A percentile compares a stretch with the other conserved stretches of the same genome.
Conservation (phyloP, 2,113 vertebrate species). For the Pantherophis guttatus region DNA sequence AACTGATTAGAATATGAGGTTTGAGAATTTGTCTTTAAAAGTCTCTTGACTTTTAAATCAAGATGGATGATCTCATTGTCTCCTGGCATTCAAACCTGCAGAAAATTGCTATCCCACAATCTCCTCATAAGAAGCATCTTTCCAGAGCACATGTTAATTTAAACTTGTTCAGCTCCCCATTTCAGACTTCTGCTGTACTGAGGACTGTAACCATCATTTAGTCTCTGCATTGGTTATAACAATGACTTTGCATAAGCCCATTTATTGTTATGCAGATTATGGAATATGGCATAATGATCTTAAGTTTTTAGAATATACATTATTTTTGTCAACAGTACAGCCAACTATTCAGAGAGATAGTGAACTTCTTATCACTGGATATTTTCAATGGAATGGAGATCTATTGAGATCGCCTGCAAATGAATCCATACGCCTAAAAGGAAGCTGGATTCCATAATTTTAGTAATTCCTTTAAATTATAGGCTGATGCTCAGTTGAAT, state of each 20-base stretch:
- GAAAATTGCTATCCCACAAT: too few species aligned
- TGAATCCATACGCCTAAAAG: not conserved
- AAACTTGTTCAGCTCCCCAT: too few species aligned
- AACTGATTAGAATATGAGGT: too few species aligned
- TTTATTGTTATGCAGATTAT: not conserved
- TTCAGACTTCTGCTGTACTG: too few species aligned
- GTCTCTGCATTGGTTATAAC: not conserved
- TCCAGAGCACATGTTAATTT: too few species aligned
- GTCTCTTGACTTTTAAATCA: too few species aligned
- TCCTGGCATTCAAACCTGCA: too few species aligned
- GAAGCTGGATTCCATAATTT: not conserved
- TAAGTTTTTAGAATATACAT: not conserved
- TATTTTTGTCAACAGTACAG: not conserved
- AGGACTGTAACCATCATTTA: not conserved
- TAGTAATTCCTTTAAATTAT: not conserved
- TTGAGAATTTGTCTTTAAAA: too few species aligned
- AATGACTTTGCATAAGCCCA: not conserved
- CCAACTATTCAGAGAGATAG: not conserved
- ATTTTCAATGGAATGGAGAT: not conserved
- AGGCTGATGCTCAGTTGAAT: not conserved
- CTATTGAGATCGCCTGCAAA: not conserved
- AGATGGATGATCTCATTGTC: too few species aligned
- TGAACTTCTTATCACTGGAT: not conserved
- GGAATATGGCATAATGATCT: not conserved
- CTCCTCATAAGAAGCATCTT: too few species aligned